These are phyloP conservation scores for Calidris pygmaea DNA, from an alignment of 2,113 vertebrate genomes.

Conservation along the genomic window DNA sequence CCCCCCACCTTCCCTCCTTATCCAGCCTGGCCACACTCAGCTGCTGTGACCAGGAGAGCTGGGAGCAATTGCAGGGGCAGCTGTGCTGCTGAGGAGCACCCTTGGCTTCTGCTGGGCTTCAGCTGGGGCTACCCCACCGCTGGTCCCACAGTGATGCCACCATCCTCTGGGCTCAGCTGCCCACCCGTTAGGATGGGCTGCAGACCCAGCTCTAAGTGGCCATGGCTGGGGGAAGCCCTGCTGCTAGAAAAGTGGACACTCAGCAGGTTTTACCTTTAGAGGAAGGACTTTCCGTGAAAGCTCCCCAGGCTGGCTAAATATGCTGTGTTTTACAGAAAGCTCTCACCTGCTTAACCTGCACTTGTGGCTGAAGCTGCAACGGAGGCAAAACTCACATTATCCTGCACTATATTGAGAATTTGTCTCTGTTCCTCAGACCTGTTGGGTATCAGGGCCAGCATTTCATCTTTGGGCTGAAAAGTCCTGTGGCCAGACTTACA, in stretches of 20 bases:
- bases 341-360: not conserved
- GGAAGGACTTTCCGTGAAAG: not conserved
- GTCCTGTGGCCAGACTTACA: not conserved
- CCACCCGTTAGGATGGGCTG: fast-evolving
- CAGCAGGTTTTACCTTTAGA: not conserved
- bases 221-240: not conserved
- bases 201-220: fast-evolving
- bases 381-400: not conserved
- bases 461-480: not conserved
- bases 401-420: not conserved
- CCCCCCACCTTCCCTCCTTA: not conserved
- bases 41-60: slow-evolving; percentile 20
- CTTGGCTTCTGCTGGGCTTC: not conserved
- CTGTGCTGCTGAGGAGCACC: not conserved
- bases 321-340: not conserved
- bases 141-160: fast-evolving
- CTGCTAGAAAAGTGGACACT: not conserved
- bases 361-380: no score
- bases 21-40: not conserved
- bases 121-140: fast-evolving
- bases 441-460: not conserved
- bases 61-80: slow-evolving; percentile 44
- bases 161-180: not conserved
- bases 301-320: not conserved
- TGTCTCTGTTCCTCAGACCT: fast-evolving